A percentile compares a stretch with the other conserved stretches of the same genome.
Evolutionary conservation across 2,797 vertebrate species (phyloP).

Genomic region (Orestias chungarensis): DNA sequence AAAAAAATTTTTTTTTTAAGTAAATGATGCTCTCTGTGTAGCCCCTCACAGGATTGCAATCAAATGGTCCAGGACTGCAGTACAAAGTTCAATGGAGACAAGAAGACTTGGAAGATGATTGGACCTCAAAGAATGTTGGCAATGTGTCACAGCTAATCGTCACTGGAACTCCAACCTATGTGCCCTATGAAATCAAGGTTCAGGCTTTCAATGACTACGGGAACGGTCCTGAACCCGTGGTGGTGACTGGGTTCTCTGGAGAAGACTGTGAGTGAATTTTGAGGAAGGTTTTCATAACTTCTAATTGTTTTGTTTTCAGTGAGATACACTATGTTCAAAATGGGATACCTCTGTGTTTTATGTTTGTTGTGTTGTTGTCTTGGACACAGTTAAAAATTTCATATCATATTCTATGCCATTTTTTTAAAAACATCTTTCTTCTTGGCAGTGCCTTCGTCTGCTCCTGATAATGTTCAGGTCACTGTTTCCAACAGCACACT

Average conservation of each 20-base stretch:
- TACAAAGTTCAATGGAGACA: conserved; percentile 94
- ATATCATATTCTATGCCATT: neutral
- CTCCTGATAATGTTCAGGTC: conserved; percentile 85
- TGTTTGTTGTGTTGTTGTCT: neutral
- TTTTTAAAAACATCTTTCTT: neutral
- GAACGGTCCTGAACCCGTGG: conserved; percentile 83
- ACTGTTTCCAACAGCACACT: conserved; percentile 87
- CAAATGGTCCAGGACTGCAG: conserved; percentile 91
- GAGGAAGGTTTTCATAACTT: neutral
- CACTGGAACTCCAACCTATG: conserved; percentile 87
- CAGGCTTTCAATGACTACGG: conserved; percentile 92
- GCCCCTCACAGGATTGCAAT: conserved; percentile 88
- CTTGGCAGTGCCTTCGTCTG: conserved; percentile 85
- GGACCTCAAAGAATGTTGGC: conserved; percentile 86
- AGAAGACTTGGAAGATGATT: conserved; percentile 86
- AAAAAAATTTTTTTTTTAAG: too few relatives aligned
- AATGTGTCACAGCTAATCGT: conserved; percentile 89
- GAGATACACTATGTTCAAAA: neutral
- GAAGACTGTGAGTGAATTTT: conserved; percentile 90
- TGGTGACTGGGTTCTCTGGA: conserved; percentile 87
- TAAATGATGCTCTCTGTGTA: conserved; percentile 33
- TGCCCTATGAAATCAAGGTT: conserved; percentile 91
- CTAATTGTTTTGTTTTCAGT: neutral
- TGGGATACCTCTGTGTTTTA: neutral
- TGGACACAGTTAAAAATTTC: neutral